Evolutionary conservation across 2,888 invertebrate genomes (phyloP).

Genomic region (Oligia strigilis): DNA sequence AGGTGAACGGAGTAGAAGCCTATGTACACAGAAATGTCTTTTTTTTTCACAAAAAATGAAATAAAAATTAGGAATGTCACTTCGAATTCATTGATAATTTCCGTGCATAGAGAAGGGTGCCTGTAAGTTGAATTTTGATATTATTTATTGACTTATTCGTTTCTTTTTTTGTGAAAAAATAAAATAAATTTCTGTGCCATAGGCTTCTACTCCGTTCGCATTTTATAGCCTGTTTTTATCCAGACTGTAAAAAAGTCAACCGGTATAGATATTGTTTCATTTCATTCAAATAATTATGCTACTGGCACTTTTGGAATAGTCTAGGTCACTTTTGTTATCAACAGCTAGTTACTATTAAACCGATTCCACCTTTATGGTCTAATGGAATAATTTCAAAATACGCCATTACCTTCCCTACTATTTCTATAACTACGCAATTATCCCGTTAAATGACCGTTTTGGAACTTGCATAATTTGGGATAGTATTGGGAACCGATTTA

Average conservation of each 20-base stretch:
- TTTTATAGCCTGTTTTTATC: neutral
- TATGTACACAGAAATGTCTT: no score
- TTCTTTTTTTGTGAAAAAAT: no score
- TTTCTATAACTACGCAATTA: conserved; percentile 45
- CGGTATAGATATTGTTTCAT: neutral
- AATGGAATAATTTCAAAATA: conserved; percentile 29
- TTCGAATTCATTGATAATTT: neutral
- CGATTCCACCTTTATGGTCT: neutral
- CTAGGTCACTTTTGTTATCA: neutral
- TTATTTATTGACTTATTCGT: neutral
- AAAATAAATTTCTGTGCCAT: no score
- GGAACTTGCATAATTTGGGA: conserved; percentile 45
- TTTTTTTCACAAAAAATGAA: neutral
- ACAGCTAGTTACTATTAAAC: neutral
- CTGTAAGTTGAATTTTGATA: neutral
- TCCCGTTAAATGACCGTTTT: conserved; percentile 27
- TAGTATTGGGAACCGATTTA: conserved; percentile 54
- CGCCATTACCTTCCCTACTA: neutral
- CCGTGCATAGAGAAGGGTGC: neutral
- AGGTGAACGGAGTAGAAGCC: neutral
- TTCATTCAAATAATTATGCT: neutral
- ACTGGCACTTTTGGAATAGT: neutral
- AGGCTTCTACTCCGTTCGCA: neutral
- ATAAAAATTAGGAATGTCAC: neutral
- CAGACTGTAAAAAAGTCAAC: neutral